These are phyloP conservation scores for Solea solea DNA, from an alignment of 2,113 vertebrate genomes.

Conservation along the genomic window DNA sequence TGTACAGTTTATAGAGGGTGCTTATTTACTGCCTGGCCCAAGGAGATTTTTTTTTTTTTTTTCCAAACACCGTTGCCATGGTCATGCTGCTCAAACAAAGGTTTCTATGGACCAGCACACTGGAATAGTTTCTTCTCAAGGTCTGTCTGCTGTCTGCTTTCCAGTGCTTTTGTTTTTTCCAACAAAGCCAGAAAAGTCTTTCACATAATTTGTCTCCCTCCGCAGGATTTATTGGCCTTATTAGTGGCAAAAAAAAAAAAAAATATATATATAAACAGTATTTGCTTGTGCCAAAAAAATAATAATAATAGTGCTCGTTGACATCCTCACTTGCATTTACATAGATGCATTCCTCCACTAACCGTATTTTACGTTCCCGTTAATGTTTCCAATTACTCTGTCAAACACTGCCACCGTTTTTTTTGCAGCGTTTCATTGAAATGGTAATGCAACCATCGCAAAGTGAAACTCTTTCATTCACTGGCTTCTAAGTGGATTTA, in stretches of 20 bases:
- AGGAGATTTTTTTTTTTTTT: conserved; percentile 51
- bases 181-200: conserved; percentile 56
- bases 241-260: conserved; percentile 48
- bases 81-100: conserved; percentile 65
- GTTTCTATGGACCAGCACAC: conserved; percentile 38
- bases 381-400: conserved; percentile 79
- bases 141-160: conserved; percentile 58
- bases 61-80: conserved; percentile 44
- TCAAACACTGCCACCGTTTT: conserved; percentile 70
- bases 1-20: conserved; percentile 61
- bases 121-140: conserved; percentile 68
- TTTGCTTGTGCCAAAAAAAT: conserved; percentile 8
- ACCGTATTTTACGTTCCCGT: conserved; percentile 75
- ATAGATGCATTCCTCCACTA: conserved; percentile 32
- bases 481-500: conserved; percentile 80
- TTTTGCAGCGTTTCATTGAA: conserved; percentile 67
- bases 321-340: conserved; percentile 26
- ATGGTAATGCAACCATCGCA: conserved; percentile 78
- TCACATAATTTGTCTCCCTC: conserved; percentile 35
- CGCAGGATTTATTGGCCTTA: conserved; percentile 43
- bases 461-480: conserved; percentile 77
- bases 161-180: conserved; percentile 61
- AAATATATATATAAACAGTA: conserved; percentile 9
- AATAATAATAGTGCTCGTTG: conserved; percentile 43
- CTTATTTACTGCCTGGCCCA: conserved; percentile 64